phyloP scores from a whole-genome alignment of 2,888 invertebrate species.

The Mythimna pallens region DNA sequence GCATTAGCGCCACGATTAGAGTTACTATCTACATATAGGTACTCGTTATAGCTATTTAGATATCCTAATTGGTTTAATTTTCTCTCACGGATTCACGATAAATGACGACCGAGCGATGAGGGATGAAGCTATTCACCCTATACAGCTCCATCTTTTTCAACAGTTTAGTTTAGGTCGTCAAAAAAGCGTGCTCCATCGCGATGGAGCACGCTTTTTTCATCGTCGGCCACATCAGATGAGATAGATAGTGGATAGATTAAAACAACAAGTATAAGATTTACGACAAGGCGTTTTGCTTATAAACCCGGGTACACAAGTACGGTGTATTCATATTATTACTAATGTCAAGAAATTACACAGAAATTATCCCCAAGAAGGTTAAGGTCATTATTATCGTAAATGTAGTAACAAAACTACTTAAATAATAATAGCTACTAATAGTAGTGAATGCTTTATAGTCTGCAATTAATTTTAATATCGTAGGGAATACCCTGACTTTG shows the following conservation, averaged over 20 bases:
- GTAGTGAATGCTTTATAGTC: slow-evolving; percentile 13
- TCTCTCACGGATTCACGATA: not conserved
- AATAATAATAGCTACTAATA: slow-evolving; percentile 4
- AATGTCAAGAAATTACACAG: slow-evolving; percentile 25
- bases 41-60: not conserved
- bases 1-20: slow-evolving; percentile 3
- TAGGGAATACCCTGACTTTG: slow-evolving; percentile 13
- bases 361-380: slow-evolving; percentile 43
- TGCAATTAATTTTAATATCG: slow-evolving; percentile 23
- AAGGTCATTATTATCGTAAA: slow-evolving; percentile 37
- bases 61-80: slow-evolving; percentile 7
- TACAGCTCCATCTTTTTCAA: no score
- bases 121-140: no score
- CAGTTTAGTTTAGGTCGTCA: no score
- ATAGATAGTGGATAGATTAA: no score
- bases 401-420: slow-evolving; percentile 7
- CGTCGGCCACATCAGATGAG: no score
- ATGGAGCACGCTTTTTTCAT: no score
- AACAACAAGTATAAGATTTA: slow-evolving; percentile 3
- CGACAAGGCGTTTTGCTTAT: not conserved
- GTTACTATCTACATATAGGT: slow-evolving; percentile 1
- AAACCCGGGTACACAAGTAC: not conserved
- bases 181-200: no score
- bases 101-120: no score
- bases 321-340: slow-evolving; percentile 5